Base-by-base conservation (phyloP, 1,140 invertebrate species). In the Dolichoris vasculosae region DNA sequence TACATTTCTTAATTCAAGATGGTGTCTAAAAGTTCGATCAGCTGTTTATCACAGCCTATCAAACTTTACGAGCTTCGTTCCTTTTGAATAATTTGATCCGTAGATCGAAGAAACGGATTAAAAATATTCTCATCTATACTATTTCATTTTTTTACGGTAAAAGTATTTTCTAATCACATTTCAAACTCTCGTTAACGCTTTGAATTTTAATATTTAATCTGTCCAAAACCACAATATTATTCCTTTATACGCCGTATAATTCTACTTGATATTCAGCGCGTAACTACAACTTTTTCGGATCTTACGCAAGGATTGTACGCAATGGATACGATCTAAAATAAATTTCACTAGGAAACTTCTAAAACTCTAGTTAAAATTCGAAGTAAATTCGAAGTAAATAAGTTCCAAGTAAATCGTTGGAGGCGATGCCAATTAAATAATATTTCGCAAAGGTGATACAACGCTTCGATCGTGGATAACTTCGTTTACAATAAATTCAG, bases 21-120 rank as follows among this genome's bases (percentile, higher is more conserved):
- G 59, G 55, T 43, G 59, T 59, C 30, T 64, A 59, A n/a, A 67
- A 67, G 51, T 38, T 40, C 59, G 17, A 69, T 35, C 59, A 78
- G 75, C 59, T 84, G 82, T 69, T 78, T 84, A 84, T 84, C 82
- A 84, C 82, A 84, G 73, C 75, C 17, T 17, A 51, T 76, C 67
- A 77, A 48, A 20, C 6, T 40, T 80, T 2, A 48, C 67, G 63
- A 67, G 30, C 17, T 63, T 15, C 69, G 26, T 35, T 40, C 46
- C 13, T 79, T 46, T 46, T 69, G 0, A 69, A 69, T 63, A 59
- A 82, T 32, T 40, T 51, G 71, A 55, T 75, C 20, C 4, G 46
- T 75, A 43, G 48, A 82, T 40, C 30, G 59, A 59, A 75, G 38
- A 75, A 59, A 75, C 7, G 23, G 32, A 73, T 35, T 82, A 59